These are phyloP conservation scores for Polydrusus pterygomalis DNA, from an alignment of 2,888 invertebrate species.

Conservation along the genomic window DNA sequence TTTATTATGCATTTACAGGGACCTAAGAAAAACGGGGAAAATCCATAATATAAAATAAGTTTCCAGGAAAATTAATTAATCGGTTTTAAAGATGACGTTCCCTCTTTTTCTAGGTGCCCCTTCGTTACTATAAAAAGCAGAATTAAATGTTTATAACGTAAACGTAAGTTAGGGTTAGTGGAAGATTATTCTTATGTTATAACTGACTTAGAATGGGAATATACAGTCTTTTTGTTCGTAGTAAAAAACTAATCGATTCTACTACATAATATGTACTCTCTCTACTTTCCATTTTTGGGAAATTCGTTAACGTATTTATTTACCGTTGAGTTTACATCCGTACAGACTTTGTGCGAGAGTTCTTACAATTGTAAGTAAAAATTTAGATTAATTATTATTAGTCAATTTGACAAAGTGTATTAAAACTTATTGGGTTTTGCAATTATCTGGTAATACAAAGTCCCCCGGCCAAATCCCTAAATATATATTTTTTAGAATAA, in stretches of 20 bases:
- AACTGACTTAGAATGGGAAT: slow-evolving; percentile 55
- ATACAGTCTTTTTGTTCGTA: slow-evolving; percentile 53
- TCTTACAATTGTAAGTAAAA: not conserved
- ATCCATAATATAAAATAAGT: no score
- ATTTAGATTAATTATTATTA: not conserved
- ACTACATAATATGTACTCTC: slow-evolving; percentile 13
- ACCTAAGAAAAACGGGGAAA: no score
- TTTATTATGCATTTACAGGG: no score
- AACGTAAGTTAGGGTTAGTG: not conserved
- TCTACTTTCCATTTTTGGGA: not conserved
- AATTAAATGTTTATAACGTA: no score
- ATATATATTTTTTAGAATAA: slow-evolving; percentile 17
- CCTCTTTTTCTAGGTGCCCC: no score
- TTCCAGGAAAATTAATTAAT: no score
- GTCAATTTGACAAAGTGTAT: slow-evolving; percentile 10
- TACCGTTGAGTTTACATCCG: slow-evolving; percentile 42
- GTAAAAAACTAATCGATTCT: slow-evolving; percentile 36
- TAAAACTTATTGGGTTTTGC: slow-evolving; percentile 7
- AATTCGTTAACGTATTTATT: not conserved
- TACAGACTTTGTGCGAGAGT: slow-evolving; percentile 22
- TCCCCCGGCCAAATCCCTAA: not conserved
- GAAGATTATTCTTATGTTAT: slow-evolving; percentile 41
- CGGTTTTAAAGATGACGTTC: no score
- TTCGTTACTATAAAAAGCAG: no score
- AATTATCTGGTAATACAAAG: not conserved